Evolutionary conservation across 1,140 invertebrate species (phyloP).

Genomic region (Marisa cornuarietis): DNA sequence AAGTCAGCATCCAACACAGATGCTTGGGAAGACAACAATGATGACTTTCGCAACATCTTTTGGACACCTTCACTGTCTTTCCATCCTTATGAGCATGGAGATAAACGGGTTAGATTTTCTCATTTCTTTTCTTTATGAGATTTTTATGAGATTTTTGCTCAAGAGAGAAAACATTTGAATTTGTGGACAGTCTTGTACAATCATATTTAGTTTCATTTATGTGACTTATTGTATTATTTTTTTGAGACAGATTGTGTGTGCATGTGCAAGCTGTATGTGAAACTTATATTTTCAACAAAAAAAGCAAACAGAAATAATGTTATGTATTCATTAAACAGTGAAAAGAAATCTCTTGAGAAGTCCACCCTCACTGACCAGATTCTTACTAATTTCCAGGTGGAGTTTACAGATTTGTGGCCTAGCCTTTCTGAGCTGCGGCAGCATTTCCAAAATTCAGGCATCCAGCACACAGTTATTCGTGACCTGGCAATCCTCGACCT

Average conservation of each 20-base stretch:
- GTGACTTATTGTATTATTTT: no score
- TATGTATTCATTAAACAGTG: no score
- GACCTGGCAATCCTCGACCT: slow-evolving; percentile 41
- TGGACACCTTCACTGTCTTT: slow-evolving; percentile 46
- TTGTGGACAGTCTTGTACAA: not conserved
- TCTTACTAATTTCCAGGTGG: slow-evolving; percentile 17
- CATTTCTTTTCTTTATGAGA: not conserved
- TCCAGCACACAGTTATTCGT: slow-evolving; percentile 39
- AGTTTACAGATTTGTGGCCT: slow-evolving; percentile 46
- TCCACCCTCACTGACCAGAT: not conserved
- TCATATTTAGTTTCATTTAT: no score
- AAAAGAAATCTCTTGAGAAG: not conserved
- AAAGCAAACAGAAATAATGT: no score
- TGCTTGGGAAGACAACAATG: slow-evolving; percentile 21
- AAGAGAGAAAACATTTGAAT: not conserved
- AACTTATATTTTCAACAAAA: no score
- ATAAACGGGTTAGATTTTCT: slow-evolving; percentile 16
- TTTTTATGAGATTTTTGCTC: not conserved
- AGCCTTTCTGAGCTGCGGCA: slow-evolving; percentile 31
- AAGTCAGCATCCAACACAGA: slow-evolving; percentile 5
- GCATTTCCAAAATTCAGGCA: slow-evolving; percentile 34
- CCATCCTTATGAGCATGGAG: slow-evolving; percentile 39
- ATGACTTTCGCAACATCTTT: slow-evolving; percentile 47
- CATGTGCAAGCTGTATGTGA: no score
- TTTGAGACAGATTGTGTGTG: no score